These are phyloP conservation scores for Mus spretus DNA, from an alignment of 2,797 vertebrate species.

Conservation along the genomic window DNA sequence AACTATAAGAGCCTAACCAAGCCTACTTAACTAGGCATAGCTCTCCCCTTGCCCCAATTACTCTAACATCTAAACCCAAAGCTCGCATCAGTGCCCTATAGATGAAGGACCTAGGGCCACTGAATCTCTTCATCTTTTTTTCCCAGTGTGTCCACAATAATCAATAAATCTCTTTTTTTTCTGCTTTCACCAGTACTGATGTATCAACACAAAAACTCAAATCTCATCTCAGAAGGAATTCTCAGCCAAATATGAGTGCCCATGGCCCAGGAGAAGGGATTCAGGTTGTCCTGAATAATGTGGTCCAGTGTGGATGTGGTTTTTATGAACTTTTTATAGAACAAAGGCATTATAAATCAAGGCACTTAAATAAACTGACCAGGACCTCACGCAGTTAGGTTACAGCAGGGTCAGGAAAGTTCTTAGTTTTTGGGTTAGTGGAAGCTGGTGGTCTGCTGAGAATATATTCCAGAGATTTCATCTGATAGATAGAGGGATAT, in stretches of 20 bases:
- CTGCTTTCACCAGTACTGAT: background rate
- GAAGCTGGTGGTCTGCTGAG: background rate
- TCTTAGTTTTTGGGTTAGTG: background rate
- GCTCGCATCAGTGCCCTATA: background rate
- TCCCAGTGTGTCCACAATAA: background rate
- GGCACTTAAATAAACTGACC: background rate
- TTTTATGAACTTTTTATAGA: background rate
- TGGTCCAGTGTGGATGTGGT: background rate
- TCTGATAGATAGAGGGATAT: background rate
- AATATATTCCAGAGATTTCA: background rate
- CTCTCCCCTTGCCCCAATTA: background rate
- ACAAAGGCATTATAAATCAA: background rate
- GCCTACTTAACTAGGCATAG: background rate
- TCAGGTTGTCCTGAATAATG: background rate
- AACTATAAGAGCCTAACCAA: background rate
- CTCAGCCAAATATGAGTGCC: background rate
- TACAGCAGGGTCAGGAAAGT: background rate
- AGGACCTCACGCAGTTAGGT: background rate
- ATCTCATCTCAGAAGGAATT: background rate
- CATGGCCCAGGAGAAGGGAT: background rate
- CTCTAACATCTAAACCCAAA: background rate
- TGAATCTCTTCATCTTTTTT: background rate
- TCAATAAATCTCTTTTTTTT: background rate
- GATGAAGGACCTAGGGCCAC: background rate
- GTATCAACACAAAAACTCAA: background rate